Evolutionary conservation across 2,113 vertebrate genomes (phyloP).

Genomic region (Vombatus ursinus): DNA sequence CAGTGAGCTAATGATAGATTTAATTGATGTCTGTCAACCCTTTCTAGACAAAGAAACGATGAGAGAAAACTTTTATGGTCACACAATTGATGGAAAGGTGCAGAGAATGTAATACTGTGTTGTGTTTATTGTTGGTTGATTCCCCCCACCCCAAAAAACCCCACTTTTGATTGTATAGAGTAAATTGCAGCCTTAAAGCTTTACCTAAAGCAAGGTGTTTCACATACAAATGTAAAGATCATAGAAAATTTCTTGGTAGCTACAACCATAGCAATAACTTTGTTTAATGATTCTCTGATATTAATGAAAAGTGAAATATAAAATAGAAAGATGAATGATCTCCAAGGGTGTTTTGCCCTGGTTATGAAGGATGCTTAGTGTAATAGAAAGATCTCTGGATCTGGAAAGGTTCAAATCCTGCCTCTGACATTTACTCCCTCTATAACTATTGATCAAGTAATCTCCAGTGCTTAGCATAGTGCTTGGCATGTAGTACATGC

Average conservation of each 20-base stretch:
- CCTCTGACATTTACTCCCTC: not conserved
- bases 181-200: not conserved
- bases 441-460: not conserved
- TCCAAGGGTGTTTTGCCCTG: not conserved
- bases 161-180: not conserved
- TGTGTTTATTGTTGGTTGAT: not conserved
- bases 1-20: not conserved
- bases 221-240: not conserved
- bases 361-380: not conserved
- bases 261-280: not conserved
- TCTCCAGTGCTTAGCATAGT: not conserved
- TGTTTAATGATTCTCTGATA: not conserved
- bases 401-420: not conserved
- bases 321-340: not conserved
- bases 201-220: not conserved
- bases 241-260: not conserved
- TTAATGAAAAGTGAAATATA: not conserved
- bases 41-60: not conserved
- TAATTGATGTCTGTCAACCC: not conserved
- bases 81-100: not conserved
- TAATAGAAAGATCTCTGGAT: not conserved
- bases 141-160: not conserved
- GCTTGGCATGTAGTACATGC: not conserved
- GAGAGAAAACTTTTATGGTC: not conserved
- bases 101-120: not conserved